Evolutionary conservation across 1,140 invertebrate genomes (phyloP).

Genomic region (Anthonomus grandis): DNA sequence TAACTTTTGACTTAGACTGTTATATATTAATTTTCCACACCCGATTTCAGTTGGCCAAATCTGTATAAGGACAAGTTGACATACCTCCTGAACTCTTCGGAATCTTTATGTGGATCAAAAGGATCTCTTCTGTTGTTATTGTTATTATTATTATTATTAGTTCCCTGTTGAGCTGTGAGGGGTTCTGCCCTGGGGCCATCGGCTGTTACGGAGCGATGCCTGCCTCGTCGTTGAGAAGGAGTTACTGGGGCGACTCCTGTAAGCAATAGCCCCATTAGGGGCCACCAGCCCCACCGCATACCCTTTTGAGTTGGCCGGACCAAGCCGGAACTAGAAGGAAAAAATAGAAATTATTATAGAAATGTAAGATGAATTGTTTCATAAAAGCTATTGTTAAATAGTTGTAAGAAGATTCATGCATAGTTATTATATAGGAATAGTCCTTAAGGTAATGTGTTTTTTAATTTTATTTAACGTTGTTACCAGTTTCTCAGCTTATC

Average conservation of each 20-base stretch:
- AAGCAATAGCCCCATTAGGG: slow-evolving; percentile 35
- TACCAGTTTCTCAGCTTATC: too few species aligned
- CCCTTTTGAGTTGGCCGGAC: slow-evolving; percentile 13
- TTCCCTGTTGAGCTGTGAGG: slow-evolving; percentile 33
- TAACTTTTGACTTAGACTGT: not conserved
- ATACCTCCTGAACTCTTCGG: slow-evolving; percentile 44
- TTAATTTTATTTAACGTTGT: too few species aligned
- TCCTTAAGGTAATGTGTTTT: too few species aligned
- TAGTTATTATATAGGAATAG: too few species aligned
- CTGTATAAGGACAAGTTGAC: not conserved
- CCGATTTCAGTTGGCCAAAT: not conserved
- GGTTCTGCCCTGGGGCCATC: slow-evolving; percentile 40
- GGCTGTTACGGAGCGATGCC: slow-evolving; percentile 40
- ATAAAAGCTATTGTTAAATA: too few species aligned
- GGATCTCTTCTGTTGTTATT: slow-evolving; percentile 44
- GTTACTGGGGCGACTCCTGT: slow-evolving; percentile 28
- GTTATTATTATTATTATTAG: too few species aligned
- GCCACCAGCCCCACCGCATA: slow-evolving; percentile 26
- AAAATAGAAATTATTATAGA: too few species aligned
- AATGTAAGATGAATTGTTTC: too few species aligned
- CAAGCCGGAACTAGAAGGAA: slow-evolving; percentile 13
- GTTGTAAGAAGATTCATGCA: not conserved
- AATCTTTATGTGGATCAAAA: slow-evolving; percentile 49
- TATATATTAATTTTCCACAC: not conserved
- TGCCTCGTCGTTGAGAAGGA: slow-evolving; percentile 40